Evolutionary conservation across 2,888 invertebrate genomes (phyloP).

Genomic region (Acleris sparsana): DNA sequence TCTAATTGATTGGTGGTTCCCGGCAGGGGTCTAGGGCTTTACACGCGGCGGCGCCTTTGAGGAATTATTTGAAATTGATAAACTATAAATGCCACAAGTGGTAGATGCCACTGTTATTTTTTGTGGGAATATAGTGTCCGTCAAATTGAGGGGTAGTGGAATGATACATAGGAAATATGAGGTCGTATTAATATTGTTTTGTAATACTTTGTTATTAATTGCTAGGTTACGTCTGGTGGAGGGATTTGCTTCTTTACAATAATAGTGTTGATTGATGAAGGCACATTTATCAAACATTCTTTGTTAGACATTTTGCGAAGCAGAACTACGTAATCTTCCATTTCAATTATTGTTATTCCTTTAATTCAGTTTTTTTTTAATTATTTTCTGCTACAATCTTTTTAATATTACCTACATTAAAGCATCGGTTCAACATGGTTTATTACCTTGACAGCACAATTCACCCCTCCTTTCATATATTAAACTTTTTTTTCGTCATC

Average conservation of each 20-base stretch:
- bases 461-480: conserved; percentile 23
- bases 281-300: too few relatives aligned
- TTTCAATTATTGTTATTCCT: too few relatives aligned
- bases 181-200: conserved; percentile 29
- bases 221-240: background rate
- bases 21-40: conserved; percentile 75
- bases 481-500: conserved; percentile 48
- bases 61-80: conserved; percentile 81
- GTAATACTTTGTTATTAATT: conserved; percentile 23
- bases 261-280: background rate
- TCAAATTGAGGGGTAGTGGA: conserved; percentile 47
- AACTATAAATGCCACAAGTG: conserved; percentile 78
- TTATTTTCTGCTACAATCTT: background rate
- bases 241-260: conserved; percentile 5
- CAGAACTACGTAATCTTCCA: too few relatives aligned
- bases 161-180: conserved; percentile 41
- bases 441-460: conserved; percentile 25
- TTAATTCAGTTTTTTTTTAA: too few relatives aligned
- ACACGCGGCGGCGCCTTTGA: conserved; percentile 77
- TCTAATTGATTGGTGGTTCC: conserved; percentile 83
- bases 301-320: too few relatives aligned
- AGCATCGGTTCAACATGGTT: background rate
- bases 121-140: conserved; percentile 58
- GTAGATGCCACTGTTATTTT: conserved; percentile 78
- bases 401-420: conserved; percentile 19